A percentile compares a stretch with the other conserved stretches of the same genome.
These are phyloP conservation scores for Aurelia aurita DNA, from an alignment of 30 jellyfish, hydroid and myxozoan species.

Conservation along the genomic window DNA sequence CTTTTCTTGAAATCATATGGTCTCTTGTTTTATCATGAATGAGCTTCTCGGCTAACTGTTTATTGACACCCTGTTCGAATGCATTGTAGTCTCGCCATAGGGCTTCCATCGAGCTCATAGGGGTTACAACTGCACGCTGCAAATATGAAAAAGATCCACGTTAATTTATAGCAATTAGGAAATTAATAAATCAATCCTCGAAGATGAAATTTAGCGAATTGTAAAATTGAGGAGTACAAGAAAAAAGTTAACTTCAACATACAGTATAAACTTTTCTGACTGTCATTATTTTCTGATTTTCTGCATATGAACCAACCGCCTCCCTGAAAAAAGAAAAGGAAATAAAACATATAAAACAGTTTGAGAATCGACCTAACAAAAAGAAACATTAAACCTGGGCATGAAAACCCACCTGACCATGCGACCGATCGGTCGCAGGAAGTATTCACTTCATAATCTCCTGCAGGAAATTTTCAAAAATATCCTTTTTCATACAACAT, in stretches of 20 bases:
- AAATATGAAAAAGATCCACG: background rate
- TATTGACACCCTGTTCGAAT: constrained; percentile 94
- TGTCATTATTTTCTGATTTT: constrained; percentile 91
- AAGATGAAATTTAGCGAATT: too few species aligned
- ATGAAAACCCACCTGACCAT: too few species aligned
- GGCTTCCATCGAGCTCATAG: constrained; percentile 92
- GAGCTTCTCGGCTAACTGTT: constrained; percentile 89
- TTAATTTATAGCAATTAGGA: too few species aligned
- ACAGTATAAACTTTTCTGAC: constrained; percentile 93
- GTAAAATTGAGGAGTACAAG: too few species aligned
- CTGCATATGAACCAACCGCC: constrained; percentile 98
- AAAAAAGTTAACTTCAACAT: background rate
- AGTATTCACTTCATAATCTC: too few species aligned
- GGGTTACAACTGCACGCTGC: constrained; percentile 94
- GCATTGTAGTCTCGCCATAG: constrained; percentile 96
- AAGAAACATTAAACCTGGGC: too few species aligned
- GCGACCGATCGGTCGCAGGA: too few species aligned
- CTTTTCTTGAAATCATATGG: constrained; percentile 91
- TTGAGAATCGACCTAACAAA: too few species aligned
- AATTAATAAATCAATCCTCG: too few species aligned
- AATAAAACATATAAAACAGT: too few species aligned
- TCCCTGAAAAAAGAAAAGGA: constrained; percentile 59
- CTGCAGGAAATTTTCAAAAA: too few species aligned
- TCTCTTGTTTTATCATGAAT: constrained; percentile 95
- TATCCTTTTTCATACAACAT: too few species aligned